These are phyloP conservation scores for Drosophila demipolita DNA, from an alignment of 2,888 invertebrate genomes.

Conservation along the genomic window DNA sequence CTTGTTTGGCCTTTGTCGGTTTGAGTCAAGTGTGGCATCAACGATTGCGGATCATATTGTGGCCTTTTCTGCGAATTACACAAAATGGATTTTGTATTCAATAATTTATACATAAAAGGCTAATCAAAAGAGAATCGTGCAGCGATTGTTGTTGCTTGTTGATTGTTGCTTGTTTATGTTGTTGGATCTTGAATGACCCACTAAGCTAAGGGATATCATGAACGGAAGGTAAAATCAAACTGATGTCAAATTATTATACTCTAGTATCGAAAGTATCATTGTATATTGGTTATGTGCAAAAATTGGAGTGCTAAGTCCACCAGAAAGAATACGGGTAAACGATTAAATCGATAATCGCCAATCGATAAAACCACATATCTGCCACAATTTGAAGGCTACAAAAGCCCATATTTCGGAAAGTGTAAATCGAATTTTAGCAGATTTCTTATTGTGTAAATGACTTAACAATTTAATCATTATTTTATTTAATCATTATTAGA, in stretches of 20 bases:
- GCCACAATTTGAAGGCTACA: background rate
- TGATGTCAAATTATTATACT: background rate
- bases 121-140: conserved; percentile 54
- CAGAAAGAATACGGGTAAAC: background rate
- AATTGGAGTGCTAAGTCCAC: background rate
- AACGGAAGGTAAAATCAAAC: conserved; percentile 32
- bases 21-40: conserved; percentile 39
- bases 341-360: background rate
- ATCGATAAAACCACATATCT: background rate
- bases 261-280: background rate
- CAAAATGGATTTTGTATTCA: conserved; percentile 46
- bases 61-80: conserved; percentile 52
- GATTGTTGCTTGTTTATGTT: conserved; percentile 1
- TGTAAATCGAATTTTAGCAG: too few species aligned
- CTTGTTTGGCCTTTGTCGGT: conserved; percentile 13
- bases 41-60: conserved; percentile 34
- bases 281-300: background rate
- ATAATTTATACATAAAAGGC: conserved; percentile 49
- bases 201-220: conserved; percentile 41
- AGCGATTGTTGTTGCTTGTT: conserved; percentile 9
- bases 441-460: too few species aligned
- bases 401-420: too few species aligned
- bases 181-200: conserved; percentile 61
- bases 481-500: background rate
- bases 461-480: too few species aligned